These are phyloP conservation scores for Rugalucina vietnamica DNA, from an alignment of 2,888 invertebrate genomes.

Conservation along the genomic window DNA sequence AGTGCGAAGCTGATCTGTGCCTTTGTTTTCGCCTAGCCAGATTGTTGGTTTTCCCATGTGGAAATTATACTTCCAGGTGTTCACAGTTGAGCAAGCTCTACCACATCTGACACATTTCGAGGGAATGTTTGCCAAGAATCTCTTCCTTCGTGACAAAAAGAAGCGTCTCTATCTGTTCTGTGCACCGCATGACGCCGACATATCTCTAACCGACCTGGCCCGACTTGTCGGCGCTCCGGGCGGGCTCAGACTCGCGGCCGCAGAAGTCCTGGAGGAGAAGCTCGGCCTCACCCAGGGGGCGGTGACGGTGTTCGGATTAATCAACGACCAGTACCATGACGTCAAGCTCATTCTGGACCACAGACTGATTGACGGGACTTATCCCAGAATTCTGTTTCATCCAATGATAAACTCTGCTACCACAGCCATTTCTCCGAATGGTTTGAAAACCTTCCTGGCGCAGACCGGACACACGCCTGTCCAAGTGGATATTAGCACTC, in stretches of 20 bases:
- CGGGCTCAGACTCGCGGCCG: constrained; percentile 82
- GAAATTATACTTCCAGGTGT: constrained; percentile 77
- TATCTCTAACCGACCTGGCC: constrained; percentile 80
- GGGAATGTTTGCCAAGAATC: constrained; percentile 82
- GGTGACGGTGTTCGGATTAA: constrained; percentile 82
- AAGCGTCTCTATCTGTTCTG: constrained; percentile 82
- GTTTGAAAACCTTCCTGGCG: constrained; percentile 73
- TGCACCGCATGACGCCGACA: constrained; percentile 78
- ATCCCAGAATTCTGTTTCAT: constrained; percentile 78
- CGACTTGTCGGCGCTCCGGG: constrained; percentile 79
- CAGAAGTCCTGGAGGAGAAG: constrained; percentile 75
- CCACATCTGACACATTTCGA: constrained; percentile 74
- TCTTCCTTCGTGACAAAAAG: constrained; percentile 83
- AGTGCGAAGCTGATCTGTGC: too few species aligned
- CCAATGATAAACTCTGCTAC: constrained; percentile 81
- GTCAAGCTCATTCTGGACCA: constrained; percentile 79
- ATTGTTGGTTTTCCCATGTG: too few species aligned
- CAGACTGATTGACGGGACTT: constrained; percentile 72
- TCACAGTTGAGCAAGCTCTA: constrained; percentile 83
- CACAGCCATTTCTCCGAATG: constrained; percentile 69
- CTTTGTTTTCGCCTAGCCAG: too few species aligned
- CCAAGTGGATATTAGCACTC: constrained; percentile 51
- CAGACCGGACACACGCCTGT: constrained; percentile 72
- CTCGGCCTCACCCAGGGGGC: constrained; percentile 82
- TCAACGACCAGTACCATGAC: constrained; percentile 79